Base-by-base conservation (phyloP, 2,888 invertebrate genomes). In the Homarus gammarus region DNA sequence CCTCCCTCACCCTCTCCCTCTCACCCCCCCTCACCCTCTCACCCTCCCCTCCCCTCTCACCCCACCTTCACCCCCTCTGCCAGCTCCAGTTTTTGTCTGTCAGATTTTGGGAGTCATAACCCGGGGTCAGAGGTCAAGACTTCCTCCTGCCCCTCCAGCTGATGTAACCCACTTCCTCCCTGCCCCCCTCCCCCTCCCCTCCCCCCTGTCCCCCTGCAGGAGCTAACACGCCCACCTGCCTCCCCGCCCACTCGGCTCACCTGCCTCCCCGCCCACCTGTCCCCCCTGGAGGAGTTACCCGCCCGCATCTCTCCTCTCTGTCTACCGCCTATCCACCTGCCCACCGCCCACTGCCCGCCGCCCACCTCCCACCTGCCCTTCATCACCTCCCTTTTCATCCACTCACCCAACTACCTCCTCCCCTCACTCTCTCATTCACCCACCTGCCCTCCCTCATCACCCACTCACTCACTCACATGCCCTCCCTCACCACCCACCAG, bases 1-100 rank as follows among this genome's bases (percentile, higher is more conserved):
- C 15, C 22, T 22, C 6, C 27, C 27, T 5, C 18, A 51, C 51
- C 2, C 12, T 3, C 18, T 5, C 56, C 18, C 56, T 18, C 1
- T 56, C 36, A 73, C 15, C 15, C 70, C 31, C 3, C 31, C 31
- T 27, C 22, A 70, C 70, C 31, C 70, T 12, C 22, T 27, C 70
- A 70, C 70, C 22, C 33, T 12, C 12, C 10, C 5, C 36, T 36
- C 36, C 72, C 18, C 72, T 36, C 72, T 6, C 72, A 6, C 33
- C 36, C 22, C 36, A 15, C 31, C 44, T 8, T 12, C 44, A 6
- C 1, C 1, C 44, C 0, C 44, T 49, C 10, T 49, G 2, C 6
- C 64, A 27, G 64, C 64, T 64, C 64, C 64, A 64, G 64, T 64
- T 64, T 56, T 64, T 64, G 64, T 27, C 64, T 56, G 22, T 27